Percentiles rank a stretch among this genome's conserved stretches.
These are phyloP conservation scores for Anabacerthia variegaticeps DNA, from an alignment of 2,797 vertebrate species.

Conservation along the genomic window DNA sequence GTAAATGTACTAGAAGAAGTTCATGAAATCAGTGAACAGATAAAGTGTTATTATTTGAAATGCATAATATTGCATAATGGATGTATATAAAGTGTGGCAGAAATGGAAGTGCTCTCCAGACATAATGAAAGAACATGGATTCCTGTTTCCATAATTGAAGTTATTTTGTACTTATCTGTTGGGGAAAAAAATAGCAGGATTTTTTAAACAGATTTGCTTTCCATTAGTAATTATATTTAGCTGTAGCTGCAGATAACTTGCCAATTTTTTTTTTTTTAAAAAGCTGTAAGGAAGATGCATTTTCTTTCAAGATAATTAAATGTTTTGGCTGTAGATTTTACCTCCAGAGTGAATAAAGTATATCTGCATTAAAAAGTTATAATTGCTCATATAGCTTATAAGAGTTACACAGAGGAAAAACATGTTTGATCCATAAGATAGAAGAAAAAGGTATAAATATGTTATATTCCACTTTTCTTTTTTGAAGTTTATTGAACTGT, in stretches of 20 bases:
- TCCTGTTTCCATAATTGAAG: constrained; percentile 8
- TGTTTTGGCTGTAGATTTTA: constrained; percentile 38
- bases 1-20: background rate
- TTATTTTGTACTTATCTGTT: constrained; percentile 15
- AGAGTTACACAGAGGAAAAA: background rate
- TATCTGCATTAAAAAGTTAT: background rate
- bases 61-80: background rate
- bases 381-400: background rate
- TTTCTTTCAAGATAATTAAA: constrained; percentile 40
- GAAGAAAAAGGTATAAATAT: background rate
- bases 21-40: background rate
- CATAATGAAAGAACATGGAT: background rate
- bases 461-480: background rate
- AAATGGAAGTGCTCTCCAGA: background rate
- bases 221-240: constrained; percentile 42
- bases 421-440: background rate
- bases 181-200: background rate
- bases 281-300: background rate
- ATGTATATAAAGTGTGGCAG: background rate
- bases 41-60: background rate
- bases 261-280: background rate
- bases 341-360: background rate
- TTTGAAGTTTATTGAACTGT: background rate
- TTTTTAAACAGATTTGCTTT: constrained; percentile 31
- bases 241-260: background rate